These are phyloP conservation scores for Timandra comae DNA, from an alignment of 2,888 invertebrate genomes.

Conservation along the genomic window DNA sequence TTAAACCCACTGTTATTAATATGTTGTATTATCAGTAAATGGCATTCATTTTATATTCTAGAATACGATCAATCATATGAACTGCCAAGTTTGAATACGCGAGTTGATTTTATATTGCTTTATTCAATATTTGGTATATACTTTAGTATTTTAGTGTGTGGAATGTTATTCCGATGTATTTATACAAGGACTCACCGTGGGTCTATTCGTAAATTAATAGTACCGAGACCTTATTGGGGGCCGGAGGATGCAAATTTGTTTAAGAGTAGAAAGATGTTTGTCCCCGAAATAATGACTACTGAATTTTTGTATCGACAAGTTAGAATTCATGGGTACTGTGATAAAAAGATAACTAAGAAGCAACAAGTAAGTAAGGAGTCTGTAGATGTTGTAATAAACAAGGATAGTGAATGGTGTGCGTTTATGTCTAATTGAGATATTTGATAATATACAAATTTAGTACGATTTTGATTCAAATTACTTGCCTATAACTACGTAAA, in stretches of 20 bases:
- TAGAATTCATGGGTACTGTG: slow-evolving; percentile 50
- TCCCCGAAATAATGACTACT: slow-evolving; percentile 69
- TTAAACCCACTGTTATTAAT: slow-evolving; percentile 45
- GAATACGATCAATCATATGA: slow-evolving; percentile 31
- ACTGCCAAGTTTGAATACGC: slow-evolving; percentile 24
- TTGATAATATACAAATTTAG: too few species aligned
- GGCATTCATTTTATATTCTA: slow-evolving; percentile 20
- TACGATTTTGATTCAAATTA: too few species aligned
- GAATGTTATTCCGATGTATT: slow-evolving; percentile 34
- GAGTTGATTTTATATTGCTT: slow-evolving; percentile 34
- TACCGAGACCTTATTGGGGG: slow-evolving; percentile 40
- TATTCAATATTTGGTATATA: slow-evolving; percentile 39
- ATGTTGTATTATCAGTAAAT: slow-evolving; percentile 32
- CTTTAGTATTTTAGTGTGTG: slow-evolving; percentile 32
- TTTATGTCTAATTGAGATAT: slow-evolving; percentile 45
- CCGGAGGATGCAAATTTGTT: slow-evolving; percentile 49
- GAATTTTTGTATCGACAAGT: slow-evolving; percentile 69
- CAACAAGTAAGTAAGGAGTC: slow-evolving; percentile 8
- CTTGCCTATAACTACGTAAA: too few species aligned
- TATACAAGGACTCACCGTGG: too few species aligned
- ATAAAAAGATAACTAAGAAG: slow-evolving; percentile 14
- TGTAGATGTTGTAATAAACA: slow-evolving; percentile 17
- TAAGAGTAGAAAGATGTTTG: slow-evolving; percentile 65
- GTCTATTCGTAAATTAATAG: slow-evolving; percentile 27
- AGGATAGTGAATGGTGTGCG: slow-evolving; percentile 38